Percentiles rank a stretch among this genome's conserved stretches.
phyloP scores from a whole-genome alignment of 2,888 invertebrate species.

The Meliscaeva auricollis region DNA sequence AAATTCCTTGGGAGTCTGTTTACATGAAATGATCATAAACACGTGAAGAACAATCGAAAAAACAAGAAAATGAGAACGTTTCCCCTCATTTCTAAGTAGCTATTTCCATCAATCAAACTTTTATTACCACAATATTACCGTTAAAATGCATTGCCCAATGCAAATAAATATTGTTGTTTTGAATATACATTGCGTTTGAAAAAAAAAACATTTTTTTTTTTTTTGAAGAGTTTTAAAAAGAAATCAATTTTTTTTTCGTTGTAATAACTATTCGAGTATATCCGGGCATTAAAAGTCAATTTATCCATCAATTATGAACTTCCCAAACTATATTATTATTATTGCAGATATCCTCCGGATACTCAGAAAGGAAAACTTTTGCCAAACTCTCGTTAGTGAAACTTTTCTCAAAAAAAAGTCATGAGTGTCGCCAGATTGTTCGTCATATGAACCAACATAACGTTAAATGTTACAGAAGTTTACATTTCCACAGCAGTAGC shows the following conservation, averaged over 20 bases:
- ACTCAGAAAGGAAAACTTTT: constrained; percentile 17
- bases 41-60: not conserved
- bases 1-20: constrained; percentile 9
- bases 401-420: constrained; percentile 30
- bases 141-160: not conserved
- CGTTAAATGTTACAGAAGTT: constrained; percentile 3
- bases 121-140: not conserved
- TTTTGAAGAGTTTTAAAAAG: too few relatives aligned
- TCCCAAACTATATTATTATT: constrained; percentile 26
- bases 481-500: constrained; percentile 3
- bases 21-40: constrained; percentile 10
- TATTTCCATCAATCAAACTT: constrained; percentile 13
- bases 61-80: not conserved
- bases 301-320: constrained; percentile 47
- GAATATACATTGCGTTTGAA: constrained; percentile 1
- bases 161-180: constrained; percentile 15
- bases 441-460: not conserved
- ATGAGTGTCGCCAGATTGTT: constrained; percentile 20
- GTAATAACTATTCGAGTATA: not conserved
- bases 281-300: constrained; percentile 18
- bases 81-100: constrained; percentile 4
- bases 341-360: constrained; percentile 43
- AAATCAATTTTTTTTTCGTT: not conserved
- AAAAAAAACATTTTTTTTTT: too few relatives aligned
- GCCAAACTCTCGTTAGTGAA: constrained; percentile 34